Conservation (phyloP, 2,888 invertebrate species). For the Patella depressa region DNA sequence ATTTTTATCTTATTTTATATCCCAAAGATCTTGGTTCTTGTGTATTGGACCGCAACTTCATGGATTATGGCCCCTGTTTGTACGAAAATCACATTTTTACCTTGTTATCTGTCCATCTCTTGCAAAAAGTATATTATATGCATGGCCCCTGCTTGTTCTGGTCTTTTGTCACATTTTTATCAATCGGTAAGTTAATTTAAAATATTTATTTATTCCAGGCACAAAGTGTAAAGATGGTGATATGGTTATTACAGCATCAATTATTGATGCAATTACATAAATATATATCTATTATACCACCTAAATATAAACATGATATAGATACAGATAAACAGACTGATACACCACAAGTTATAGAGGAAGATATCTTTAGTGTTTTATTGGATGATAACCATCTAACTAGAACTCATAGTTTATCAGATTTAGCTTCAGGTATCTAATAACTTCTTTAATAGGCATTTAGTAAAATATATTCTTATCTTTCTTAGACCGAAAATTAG, state of each 20-base stretch:
- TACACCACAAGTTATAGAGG: slow-evolving; percentile 33
- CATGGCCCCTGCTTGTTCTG: slow-evolving; percentile 21
- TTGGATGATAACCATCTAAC: slow-evolving; percentile 44
- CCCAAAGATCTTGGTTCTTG: no score
- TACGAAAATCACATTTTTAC: no score
- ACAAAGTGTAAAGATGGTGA: slow-evolving; percentile 78
- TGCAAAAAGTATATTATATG: no score
- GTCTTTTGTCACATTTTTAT: not conserved
- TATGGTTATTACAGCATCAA: slow-evolving; percentile 92
- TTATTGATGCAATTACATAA: slow-evolving; percentile 92
- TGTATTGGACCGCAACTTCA: no score
- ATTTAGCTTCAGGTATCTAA: slow-evolving; percentile 53
- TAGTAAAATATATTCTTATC: no score
- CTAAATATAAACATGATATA: slow-evolving; percentile 13
- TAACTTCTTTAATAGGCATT: not conserved
- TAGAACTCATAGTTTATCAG: slow-evolving; percentile 57
- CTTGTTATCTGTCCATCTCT: no score
- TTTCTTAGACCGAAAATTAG: no score
- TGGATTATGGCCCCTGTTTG: no score
- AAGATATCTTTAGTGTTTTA: slow-evolving; percentile 32
- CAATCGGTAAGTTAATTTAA: not conserved
- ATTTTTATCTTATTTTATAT: no score
- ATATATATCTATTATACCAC: slow-evolving; percentile 87
- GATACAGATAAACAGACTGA: not conserved
- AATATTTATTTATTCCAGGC: slow-evolving; percentile 53